Percentiles rank a stretch among this genome's conserved stretches.
Conservation (phyloP, 2,113 vertebrate genomes). For the Hemiprocne comata region DNA sequence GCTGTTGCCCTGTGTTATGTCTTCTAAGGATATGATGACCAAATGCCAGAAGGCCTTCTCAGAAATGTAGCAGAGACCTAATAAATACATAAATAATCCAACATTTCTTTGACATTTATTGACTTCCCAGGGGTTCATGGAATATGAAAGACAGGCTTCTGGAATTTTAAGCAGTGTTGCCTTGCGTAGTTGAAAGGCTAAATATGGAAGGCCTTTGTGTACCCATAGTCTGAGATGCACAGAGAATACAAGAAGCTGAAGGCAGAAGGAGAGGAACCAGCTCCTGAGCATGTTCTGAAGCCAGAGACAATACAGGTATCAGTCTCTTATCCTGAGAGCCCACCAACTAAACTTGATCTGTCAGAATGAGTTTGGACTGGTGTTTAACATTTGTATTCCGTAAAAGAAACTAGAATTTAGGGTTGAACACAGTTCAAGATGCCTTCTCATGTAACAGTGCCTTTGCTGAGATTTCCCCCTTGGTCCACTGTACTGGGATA, state of each 20-base stretch:
- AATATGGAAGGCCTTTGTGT: background rate
- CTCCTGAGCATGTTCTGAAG: background rate
- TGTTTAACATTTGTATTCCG: background rate
- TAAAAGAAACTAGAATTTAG: background rate
- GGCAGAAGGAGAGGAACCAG: background rate
- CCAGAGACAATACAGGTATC: background rate
- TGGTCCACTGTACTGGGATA: background rate
- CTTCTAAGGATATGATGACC: conserved; percentile 43
- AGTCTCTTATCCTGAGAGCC: background rate
- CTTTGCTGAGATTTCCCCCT: background rate
- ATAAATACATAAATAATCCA: conserved; percentile 60
- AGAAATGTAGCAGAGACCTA: conserved; percentile 14
- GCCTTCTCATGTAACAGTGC: background rate
- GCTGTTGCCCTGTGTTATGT: background rate
- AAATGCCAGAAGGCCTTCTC: conserved; percentile 55
- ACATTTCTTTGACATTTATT: conserved; percentile 67
- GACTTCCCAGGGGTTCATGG: conserved; percentile 32
- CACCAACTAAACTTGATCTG: background rate
- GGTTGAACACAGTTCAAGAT: background rate
- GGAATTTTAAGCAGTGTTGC: conserved; percentile 60
- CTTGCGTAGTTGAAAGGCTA: background rate
- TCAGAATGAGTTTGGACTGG: background rate
- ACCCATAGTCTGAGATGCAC: background rate
- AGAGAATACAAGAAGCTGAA: background rate
- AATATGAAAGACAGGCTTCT: conserved; percentile 30